Evolutionary conservation across 2,797 vertebrate species (phyloP).

Genomic region (Sebastes cheni): DNA sequence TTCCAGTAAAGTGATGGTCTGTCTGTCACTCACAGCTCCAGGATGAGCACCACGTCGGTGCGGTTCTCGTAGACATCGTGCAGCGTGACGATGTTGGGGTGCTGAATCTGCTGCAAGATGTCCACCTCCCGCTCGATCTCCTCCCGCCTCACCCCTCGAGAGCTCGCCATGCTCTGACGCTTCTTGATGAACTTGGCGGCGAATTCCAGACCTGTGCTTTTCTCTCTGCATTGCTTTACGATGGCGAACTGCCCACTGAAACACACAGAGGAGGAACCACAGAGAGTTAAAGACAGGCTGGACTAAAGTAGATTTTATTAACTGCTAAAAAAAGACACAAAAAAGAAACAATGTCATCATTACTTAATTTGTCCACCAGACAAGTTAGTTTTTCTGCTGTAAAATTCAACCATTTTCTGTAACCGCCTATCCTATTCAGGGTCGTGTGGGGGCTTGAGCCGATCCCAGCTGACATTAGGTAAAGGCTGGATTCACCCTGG

Average conservation of each 20-base stretch:
- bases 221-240: conserved; percentile 93
- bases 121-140: conserved; percentile 94
- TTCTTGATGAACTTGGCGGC: conserved; percentile 99
- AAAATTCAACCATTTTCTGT: background rate
- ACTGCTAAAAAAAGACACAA: background rate
- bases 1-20: background rate
- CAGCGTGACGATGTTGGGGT: conserved; percentile 91
- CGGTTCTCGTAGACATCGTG: conserved; percentile 96
- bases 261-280: background rate
- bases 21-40: conserved; percentile 82
- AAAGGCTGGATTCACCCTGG: too few relatives aligned
- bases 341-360: background rate
- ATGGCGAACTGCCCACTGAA: conserved; percentile 96
- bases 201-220: conserved; percentile 82
- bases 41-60: conserved; percentile 94
- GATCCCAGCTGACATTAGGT: too few relatives aligned
- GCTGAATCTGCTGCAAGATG: conserved; percentile 90
- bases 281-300: background rate
- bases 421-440: too few relatives aligned
- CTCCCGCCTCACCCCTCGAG: conserved; percentile 90
- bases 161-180: conserved; percentile 89
- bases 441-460: too few relatives aligned
- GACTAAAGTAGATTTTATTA: background rate
- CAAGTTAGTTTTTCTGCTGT: background rate
- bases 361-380: background rate